Conservation (phyloP, 2,113 vertebrate genomes). For the Oreochromis niloticus region DNA sequence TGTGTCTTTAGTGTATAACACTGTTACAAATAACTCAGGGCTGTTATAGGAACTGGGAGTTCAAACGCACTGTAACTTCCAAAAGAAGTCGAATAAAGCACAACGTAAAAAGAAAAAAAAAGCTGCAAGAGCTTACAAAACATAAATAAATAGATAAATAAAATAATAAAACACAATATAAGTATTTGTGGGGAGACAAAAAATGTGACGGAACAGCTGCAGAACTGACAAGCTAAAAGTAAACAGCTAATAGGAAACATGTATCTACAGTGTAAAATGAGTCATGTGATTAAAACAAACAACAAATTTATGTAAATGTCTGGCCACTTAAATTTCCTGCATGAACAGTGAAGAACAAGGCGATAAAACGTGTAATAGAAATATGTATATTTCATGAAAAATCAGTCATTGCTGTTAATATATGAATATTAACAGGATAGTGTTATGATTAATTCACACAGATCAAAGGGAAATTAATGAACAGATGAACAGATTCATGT, state of each 20-base stretch:
- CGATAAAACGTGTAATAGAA: neutral
- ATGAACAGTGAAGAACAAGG: neutral
- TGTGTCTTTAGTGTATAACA: neutral
- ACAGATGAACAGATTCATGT: neutral
- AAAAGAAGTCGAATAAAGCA: rapidly evolving
- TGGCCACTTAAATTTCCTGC: neutral
- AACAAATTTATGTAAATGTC: neutral
- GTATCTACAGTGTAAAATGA: neutral
- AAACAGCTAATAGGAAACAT: neutral
- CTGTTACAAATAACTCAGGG: neutral
- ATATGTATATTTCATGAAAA: neutral
- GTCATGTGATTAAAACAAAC: neutral
- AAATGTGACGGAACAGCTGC: neutral
- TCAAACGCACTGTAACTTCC: neutral
- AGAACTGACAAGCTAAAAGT: neutral
- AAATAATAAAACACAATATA: neutral
- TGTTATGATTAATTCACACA: neutral
- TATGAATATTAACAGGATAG: neutral
- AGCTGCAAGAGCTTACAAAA: neutral
- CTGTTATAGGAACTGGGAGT: neutral
- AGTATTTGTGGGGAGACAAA: neutral
- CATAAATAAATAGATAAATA: neutral
- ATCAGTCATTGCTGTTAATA: neutral
- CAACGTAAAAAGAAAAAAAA: neutral
- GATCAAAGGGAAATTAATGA: neutral